Base-by-base conservation (phyloP, 2,113 vertebrate species). In the Dascyllus trimaculatus region DNA sequence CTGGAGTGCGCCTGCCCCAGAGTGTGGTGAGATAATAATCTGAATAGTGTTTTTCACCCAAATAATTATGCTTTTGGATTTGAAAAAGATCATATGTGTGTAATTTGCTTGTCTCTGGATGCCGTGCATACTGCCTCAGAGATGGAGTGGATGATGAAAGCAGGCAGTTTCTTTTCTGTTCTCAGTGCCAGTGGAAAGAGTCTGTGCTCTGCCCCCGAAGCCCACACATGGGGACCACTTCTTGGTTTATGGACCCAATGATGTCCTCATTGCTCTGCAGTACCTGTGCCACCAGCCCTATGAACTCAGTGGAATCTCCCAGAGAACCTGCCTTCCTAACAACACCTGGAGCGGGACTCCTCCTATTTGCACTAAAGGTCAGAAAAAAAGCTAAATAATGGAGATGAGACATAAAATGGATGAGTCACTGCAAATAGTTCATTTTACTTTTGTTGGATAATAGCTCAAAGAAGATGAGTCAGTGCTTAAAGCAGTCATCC, bases 351-450 rank as follows among this genome's bases (percentile, higher is more conserved):
- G 96, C 70, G 97, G 97, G 63, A 95, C 94, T 65, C 93, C 96
- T 75, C 97, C 98, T 40, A 89, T 95, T 78, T 99, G 98, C 91
- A 95, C 94, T 75, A 97, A 96, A 98, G 97, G 98, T 99, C 51
- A 67, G 85, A 35, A 26, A 62, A 24, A 15, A 22, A 51, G 3
- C 43, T 15, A 10, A 22, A 32, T 52, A 35, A 43, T 45, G 18
- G 8, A 24, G 32, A 75, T 40, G 19, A 49, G 8, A 29, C 3
- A 24, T 6, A 8, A 43, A 51, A 14, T 29, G 24, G 1, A 35
- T 70, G 4, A 58, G 45, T 58, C 48, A 29, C 21, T 71, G 19
- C 18, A 24, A 61, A 64, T 4, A 43, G 8, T 25, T 49, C 0
- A 19, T 56, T 69, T 61, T 57, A 1, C 2, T 13, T 19, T 51